A percentile compares a stretch with the other conserved stretches of the same genome.
Evolutionary conservation across 2,113 vertebrate species (phyloP).

Genomic region (Macaca nemestrina): DNA sequence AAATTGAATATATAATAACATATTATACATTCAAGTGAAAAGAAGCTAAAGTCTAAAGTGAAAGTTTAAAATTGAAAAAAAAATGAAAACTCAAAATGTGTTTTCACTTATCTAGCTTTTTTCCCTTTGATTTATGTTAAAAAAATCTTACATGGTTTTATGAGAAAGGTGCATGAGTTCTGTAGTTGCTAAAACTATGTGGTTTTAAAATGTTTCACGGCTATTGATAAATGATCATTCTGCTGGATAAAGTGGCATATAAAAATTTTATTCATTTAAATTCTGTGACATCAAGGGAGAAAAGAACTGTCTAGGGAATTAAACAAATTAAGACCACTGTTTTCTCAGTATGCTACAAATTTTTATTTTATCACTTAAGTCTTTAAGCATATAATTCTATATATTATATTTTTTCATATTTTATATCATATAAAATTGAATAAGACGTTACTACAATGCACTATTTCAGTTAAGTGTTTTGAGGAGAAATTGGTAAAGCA

Average conservation of each 20-base stretch:
- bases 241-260: neutral
- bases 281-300: neutral
- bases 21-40: neutral
- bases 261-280: neutral
- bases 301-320: neutral
- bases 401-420: neutral
- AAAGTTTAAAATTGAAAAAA: neutral
- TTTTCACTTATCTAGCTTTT: neutral
- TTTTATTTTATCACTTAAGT: neutral
- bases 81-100: neutral
- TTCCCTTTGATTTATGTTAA: neutral
- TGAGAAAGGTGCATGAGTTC: neutral
- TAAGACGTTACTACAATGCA: neutral
- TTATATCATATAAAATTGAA: neutral
- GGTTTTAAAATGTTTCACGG: neutral
- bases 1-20: neutral
- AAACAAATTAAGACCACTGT: conserved; percentile 44
- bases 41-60: neutral
- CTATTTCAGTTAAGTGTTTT: neutral
- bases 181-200: neutral
- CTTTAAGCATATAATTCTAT: neutral
- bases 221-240: neutral
- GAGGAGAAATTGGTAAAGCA: neutral
- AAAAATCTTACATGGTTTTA: neutral
- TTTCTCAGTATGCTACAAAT: neutral